These are phyloP conservation scores for Penaeus monodon DNA, from an alignment of 2,888 invertebrate species.

Conservation along the genomic window DNA sequence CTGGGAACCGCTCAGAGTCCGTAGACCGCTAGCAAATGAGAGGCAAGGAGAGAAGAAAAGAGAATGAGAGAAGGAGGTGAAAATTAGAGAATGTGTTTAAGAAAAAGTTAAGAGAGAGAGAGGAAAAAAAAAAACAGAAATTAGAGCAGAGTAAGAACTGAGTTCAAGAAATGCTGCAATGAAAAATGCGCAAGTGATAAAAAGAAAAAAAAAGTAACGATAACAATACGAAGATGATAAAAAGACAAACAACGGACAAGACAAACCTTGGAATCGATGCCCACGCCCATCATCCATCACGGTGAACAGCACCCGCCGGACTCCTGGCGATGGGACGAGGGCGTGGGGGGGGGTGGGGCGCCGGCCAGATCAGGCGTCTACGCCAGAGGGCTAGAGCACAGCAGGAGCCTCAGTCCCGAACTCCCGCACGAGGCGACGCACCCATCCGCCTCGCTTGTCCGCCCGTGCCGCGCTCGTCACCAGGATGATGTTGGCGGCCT, in stretches of 20 bases:
- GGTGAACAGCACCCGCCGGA: conserved; percentile 62
- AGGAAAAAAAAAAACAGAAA: neutral
- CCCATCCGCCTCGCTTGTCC: conserved; percentile 53
- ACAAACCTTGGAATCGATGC: conserved; percentile 61
- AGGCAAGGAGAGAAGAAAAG: too few relatives aligned
- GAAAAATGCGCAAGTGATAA: too few relatives aligned
- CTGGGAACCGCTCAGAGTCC: too few relatives aligned
- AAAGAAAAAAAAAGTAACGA: neutral
- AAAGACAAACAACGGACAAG: neutral
- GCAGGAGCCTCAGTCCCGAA: conserved; percentile 58
- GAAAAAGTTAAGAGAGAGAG: neutral
- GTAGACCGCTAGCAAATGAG: too few relatives aligned
- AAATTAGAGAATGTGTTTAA: neutral
- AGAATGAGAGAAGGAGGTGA: neutral
- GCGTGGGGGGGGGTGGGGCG: conserved; percentile 58
- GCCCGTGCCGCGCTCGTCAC: conserved; percentile 58
- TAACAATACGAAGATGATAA: too few relatives aligned
- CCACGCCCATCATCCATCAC: conserved; percentile 65
- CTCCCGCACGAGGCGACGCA: conserved; percentile 38
- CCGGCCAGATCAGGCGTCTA: conserved; percentile 56
- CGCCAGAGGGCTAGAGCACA: conserved; percentile 60
- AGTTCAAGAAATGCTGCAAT: neutral
- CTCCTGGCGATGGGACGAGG: conserved; percentile 59
- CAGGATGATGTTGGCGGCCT: conserved; percentile 55
- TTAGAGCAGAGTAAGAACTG: neutral